Percentiles rank a stretch among this genome's conserved stretches.
Conservation (phyloP, 2,113 vertebrate species). For the Vireo altiloquus region DNA sequence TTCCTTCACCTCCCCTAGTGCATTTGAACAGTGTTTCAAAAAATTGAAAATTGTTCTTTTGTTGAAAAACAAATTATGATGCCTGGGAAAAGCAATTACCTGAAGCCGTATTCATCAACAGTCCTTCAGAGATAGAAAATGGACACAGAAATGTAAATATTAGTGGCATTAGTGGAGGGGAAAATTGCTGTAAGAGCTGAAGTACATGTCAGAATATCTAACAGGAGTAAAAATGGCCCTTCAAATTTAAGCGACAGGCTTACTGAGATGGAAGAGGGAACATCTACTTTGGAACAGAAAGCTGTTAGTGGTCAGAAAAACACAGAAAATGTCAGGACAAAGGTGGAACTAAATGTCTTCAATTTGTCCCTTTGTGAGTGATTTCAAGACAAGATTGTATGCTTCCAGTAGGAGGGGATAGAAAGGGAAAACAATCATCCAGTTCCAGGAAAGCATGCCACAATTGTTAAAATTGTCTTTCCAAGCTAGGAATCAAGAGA, state of each 20-base stretch:
- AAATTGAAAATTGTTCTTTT: background rate
- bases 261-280: slow-evolving; percentile 39
- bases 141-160: slow-evolving; percentile 8
- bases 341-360: slow-evolving; percentile 4
- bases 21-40: background rate
- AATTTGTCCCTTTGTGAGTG: slow-evolving; percentile 14
- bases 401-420: background rate
- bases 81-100: background rate
- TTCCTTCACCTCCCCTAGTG: background rate
- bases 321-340: slow-evolving; percentile 16
- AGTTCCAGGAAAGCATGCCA: background rate
- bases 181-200: background rate
- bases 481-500: background rate
- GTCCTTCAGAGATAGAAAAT: background rate
- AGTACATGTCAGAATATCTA: slow-evolving; percentile 26
- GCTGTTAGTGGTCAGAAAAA: slow-evolving; percentile 28
- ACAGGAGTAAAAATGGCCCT: slow-evolving; percentile 12
- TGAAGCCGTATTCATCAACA: background rate
- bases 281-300: background rate
- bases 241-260: slow-evolving; percentile 28
- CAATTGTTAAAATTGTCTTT: background rate
- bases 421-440: background rate
- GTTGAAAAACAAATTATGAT: background rate
- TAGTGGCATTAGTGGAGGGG: background rate
- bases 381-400: background rate